phyloP scores from a whole-genome alignment of 2,797 vertebrate genomes.

The Podargus strigoides region DNA sequence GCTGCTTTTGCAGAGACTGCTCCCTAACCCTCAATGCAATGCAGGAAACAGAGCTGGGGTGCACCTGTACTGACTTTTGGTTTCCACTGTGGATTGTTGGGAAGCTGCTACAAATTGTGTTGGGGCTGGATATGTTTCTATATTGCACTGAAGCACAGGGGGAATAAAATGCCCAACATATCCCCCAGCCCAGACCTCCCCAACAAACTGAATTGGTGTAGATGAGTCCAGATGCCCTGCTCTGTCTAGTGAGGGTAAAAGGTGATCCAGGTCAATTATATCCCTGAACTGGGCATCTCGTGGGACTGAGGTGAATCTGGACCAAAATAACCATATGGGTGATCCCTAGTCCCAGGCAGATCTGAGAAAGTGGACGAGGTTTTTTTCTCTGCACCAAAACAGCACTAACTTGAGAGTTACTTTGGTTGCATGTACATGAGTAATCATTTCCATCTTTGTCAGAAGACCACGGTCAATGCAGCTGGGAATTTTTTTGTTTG shows the following conservation, averaged over 20 bases:
- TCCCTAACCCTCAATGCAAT: background rate
- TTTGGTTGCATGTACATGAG: fast-evolving
- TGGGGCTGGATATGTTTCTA: background rate
- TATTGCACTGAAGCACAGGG: background rate
- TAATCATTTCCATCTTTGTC: background rate
- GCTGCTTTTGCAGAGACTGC: background rate
- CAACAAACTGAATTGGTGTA: fast-evolving
- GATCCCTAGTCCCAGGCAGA: background rate
- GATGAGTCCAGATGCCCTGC: background rate
- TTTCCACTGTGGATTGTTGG: background rate
- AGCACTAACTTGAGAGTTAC: background rate
- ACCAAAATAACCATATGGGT: background rate
- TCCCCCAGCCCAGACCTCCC: background rate
- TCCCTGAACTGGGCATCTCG: background rate
- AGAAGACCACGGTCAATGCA: background rate
- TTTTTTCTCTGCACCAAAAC: background rate
- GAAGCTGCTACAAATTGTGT: background rate
- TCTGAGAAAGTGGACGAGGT: background rate
- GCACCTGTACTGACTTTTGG: background rate
- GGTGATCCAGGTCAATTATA: background rate
- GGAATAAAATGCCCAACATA: background rate
- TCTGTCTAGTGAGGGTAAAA: background rate
- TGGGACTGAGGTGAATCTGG: too few species aligned
- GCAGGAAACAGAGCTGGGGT: background rate
- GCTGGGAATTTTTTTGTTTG: too few species aligned